These are phyloP conservation scores for Zeuzera pyrina DNA, from an alignment of 2,888 invertebrate genomes.

Conservation along the genomic window DNA sequence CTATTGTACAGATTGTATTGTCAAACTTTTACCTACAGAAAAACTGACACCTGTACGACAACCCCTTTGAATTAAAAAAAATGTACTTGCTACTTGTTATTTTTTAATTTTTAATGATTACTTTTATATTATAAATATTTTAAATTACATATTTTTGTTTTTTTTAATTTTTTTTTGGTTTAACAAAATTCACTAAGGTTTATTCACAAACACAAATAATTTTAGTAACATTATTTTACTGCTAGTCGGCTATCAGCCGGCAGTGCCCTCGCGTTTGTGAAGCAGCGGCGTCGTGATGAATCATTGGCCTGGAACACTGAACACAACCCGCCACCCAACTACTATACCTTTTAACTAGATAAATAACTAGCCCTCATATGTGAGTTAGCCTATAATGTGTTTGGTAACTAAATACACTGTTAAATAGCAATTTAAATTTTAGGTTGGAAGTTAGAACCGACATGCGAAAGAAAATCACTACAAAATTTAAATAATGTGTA, in stretches of 20 bases:
- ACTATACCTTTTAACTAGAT: conserved; percentile 4
- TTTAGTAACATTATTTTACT: neutral
- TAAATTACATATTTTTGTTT: neutral
- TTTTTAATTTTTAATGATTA: too few relatives aligned
- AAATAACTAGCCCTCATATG: too few relatives aligned
- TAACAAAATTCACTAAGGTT: neutral
- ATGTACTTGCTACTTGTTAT: too few relatives aligned
- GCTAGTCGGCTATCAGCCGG: conserved; percentile 7
- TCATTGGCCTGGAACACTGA: conserved; percentile 64
- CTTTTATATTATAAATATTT: neutral
- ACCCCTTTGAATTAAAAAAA: conserved; percentile 25
- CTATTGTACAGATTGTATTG: conserved; percentile 62
- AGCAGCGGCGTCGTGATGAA: conserved; percentile 42
- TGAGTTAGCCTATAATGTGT: too few relatives aligned
- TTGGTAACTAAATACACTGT: too few relatives aligned
- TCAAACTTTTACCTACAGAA: conserved; percentile 49
- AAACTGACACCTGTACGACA: conserved; percentile 48
- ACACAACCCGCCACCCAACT: conserved; percentile 43
- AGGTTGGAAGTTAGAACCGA: too few relatives aligned
- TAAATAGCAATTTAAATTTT: too few relatives aligned
- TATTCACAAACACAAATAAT: neutral
- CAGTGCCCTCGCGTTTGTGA: conserved; percentile 28
- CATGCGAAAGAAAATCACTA: too few relatives aligned
- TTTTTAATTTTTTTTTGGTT: neutral
- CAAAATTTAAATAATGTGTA: too few relatives aligned